Evolutionary conservation across 2,797 vertebrate species (phyloP).

Genomic region (Tapirus indicus): DNA sequence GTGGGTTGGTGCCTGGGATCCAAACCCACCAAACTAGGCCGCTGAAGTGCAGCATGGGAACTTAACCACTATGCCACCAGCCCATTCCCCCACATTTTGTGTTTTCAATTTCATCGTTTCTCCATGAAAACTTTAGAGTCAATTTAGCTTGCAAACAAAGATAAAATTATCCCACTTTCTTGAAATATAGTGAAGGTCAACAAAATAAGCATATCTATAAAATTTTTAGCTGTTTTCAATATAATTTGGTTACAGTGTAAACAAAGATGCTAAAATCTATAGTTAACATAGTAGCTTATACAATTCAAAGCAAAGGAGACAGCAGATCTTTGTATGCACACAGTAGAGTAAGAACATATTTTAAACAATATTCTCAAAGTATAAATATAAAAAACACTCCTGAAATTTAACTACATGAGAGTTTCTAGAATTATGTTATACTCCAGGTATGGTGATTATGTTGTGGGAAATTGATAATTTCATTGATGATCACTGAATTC

Average conservation of each 20-base stretch:
- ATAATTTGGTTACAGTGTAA: neutral
- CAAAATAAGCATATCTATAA: neutral
- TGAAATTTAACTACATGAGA: neutral
- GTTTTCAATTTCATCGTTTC: conserved; percentile 16
- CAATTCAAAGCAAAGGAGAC: neutral
- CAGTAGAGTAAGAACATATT: neutral
- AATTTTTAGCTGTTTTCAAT: conserved; percentile 37
- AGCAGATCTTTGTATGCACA: neutral
- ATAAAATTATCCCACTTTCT: neutral
- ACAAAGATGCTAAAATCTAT: neutral
- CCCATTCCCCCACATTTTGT: neutral
- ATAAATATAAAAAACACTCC: conserved; percentile 14
- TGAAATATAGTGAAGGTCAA: neutral
- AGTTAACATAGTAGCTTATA: neutral
- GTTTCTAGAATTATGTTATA: conserved; percentile 33
- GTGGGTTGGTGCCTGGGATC: too few species aligned
- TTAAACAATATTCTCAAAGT: neutral
- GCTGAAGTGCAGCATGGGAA: too few species aligned
- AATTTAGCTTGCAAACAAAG: conserved; percentile 12
- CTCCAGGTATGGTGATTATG: neutral
- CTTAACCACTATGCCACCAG: too few species aligned
- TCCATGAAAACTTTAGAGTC: neutral
- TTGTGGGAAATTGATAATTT: neutral
- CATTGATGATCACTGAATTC: neutral
- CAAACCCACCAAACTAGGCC: too few species aligned